A percentile compares a stretch with the other conserved stretches of the same genome.
Conservation (phyloP, 2,797 vertebrate genomes). For the Enteromius mattozi region DNA sequence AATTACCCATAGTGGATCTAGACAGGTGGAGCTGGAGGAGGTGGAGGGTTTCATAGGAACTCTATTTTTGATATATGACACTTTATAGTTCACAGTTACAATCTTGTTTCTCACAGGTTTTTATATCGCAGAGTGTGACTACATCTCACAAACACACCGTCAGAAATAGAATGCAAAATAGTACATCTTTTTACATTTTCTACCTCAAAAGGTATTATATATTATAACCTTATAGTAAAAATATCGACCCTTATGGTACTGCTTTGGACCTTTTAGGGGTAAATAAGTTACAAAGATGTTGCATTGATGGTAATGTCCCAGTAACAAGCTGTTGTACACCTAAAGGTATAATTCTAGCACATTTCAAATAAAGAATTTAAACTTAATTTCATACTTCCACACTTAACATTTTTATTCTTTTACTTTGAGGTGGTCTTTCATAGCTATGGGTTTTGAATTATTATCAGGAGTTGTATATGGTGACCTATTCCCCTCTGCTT, state of each 20-base stretch:
- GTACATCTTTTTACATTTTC: not conserved
- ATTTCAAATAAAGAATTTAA: not conserved
- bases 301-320: not conserved
- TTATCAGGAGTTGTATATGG: conserved; percentile 39
- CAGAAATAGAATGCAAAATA: not conserved
- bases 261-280: not conserved
- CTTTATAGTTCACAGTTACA: not conserved
- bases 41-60: not conserved
- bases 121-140: not conserved
- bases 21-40: not conserved
- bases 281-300: not conserved
- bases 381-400: not conserved
- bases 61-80: not conserved
- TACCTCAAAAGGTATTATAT: not conserved
- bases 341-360: not conserved
- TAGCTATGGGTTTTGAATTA: conserved; percentile 11
- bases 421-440: not conserved
- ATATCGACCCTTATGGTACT: not conserved
- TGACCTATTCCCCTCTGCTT: conserved; percentile 13
- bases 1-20: not conserved
- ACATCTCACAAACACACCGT: not conserved
- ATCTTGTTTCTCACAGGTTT: not conserved
- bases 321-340: not conserved
- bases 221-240: not conserved
- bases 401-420: not conserved